phyloP scores from a whole-genome alignment of 2,888 invertebrate genomes.

The Chromoteleia sp. region DNA sequence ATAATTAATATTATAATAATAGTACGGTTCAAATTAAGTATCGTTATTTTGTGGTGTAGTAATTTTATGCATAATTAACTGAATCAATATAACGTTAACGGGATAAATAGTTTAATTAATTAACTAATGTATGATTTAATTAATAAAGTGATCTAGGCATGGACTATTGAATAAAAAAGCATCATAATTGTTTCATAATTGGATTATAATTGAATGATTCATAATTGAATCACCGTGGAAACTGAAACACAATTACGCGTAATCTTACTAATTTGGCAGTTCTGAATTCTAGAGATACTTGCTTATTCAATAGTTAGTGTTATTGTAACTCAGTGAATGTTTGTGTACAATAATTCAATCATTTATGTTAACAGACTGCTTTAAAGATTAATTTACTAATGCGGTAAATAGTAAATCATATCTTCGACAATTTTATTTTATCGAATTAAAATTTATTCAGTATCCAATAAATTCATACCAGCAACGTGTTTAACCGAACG shows the following conservation, averaged over 20 bases:
- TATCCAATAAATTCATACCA: too few species aligned
- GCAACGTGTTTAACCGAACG: too few species aligned
- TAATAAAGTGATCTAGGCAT: too few species aligned
- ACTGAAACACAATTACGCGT: constrained; percentile 1
- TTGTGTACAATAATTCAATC: not conserved
- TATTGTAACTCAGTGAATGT: constrained; percentile 13
- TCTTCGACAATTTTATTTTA: too few species aligned
- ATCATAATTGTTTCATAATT: not conserved
- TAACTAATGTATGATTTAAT: too few species aligned
- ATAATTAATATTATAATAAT: too few species aligned
- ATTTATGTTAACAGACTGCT: constrained; percentile 3
- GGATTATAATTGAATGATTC: not conserved
- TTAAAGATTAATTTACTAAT: constrained; percentile 1
- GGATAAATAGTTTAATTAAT: constrained; percentile 1
- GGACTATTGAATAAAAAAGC: not conserved
- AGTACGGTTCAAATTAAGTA: not conserved
- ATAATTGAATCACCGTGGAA: not conserved
- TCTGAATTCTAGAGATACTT: not conserved
- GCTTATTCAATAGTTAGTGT: constrained; percentile 7
- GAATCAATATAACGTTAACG: not conserved
- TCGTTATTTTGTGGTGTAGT: constrained; percentile 12
- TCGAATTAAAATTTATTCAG: too few species aligned
- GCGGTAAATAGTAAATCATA: not conserved
- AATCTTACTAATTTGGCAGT: constrained; percentile 4
- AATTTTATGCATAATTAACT: constrained; percentile 28